These are phyloP conservation scores for Aphis gossypii DNA, from an alignment of 1,140 invertebrate genomes.

Conservation along the genomic window DNA sequence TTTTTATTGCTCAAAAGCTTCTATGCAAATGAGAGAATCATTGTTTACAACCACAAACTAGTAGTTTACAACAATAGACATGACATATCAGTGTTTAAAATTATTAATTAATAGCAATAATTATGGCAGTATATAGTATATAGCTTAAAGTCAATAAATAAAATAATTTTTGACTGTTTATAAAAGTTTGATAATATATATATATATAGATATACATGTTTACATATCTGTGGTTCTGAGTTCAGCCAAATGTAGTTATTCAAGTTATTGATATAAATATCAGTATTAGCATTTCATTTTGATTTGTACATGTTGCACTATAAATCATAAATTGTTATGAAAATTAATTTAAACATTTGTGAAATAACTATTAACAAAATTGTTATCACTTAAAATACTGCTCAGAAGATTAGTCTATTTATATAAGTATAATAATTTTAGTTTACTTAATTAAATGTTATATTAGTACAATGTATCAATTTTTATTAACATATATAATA, in stretches of 20 bases:
- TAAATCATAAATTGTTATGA: neutral
- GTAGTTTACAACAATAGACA: neutral
- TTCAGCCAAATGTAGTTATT: too few relatives aligned
- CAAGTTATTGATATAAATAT: neutral
- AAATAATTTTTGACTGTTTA: neutral
- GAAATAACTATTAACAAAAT: neutral
- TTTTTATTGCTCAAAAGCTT: neutral
- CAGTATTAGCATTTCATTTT: neutral
- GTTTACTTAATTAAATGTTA: neutral
- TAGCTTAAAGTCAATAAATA: neutral
- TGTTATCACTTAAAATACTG: neutral
- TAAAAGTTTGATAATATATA: neutral
- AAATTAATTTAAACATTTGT: neutral
- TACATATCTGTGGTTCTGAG: too few relatives aligned
- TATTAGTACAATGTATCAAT: neutral
- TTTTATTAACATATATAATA: neutral
- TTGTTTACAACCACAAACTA: neutral
- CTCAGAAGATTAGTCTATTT: neutral
- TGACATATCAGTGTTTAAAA: neutral
- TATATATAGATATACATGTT: neutral
- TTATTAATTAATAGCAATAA: neutral
- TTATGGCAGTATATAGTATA: neutral
- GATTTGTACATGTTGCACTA: neutral
- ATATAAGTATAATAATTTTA: neutral
- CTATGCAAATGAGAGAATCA: neutral